phyloP scores from a whole-genome alignment of 64 coral and sea anemone species.

The Anthopleura sola region DNA sequence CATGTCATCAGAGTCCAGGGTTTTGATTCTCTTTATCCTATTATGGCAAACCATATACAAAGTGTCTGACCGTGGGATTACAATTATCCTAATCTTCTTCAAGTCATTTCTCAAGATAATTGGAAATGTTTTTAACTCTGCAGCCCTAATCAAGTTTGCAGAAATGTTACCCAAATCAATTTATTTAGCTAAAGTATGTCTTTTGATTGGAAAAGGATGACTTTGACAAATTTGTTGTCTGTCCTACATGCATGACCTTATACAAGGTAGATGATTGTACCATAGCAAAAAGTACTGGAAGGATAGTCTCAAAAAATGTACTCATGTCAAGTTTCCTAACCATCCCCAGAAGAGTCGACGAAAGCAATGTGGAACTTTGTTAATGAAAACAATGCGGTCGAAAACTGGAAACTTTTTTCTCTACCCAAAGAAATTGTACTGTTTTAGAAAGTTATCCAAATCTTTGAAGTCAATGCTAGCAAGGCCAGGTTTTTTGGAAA shows the following conservation, averaged over 20 bases:
- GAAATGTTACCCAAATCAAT: constrained; percentile 15
- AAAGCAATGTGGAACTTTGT: too few relatives aligned
- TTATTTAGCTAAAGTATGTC: neutral
- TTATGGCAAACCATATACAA: constrained; percentile 51
- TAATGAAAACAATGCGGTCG: constrained; percentile 42
- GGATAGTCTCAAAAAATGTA: constrained; percentile 27
- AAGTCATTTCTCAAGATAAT: neutral
- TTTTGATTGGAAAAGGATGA: constrained; percentile 20
- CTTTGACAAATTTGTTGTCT: constrained; percentile 38
- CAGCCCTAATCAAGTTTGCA: constrained; percentile 30
- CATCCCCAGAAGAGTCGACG: constrained; percentile 20
- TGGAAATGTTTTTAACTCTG: neutral
- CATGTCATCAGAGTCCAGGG: constrained; percentile 27
- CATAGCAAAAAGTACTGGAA: constrained; percentile 16
- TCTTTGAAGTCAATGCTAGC: constrained; percentile 10
- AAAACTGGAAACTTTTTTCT: constrained; percentile 33
- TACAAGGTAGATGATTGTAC: too few relatives aligned
- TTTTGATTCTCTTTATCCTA: constrained; percentile 46
- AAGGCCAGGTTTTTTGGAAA: constrained; percentile 23
- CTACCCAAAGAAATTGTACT: constrained; percentile 38
- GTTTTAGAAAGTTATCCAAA: constrained; percentile 11
- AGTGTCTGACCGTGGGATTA: constrained; percentile 41
- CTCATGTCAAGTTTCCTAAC: constrained; percentile 24
- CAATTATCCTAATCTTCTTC: constrained; percentile 34
- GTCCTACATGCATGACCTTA: constrained; percentile 19